Evolutionary conservation across 2,797 vertebrate species (phyloP), one percentile per base, ranked within the genome.

Genomic region (Agapornis canus): DNA sequence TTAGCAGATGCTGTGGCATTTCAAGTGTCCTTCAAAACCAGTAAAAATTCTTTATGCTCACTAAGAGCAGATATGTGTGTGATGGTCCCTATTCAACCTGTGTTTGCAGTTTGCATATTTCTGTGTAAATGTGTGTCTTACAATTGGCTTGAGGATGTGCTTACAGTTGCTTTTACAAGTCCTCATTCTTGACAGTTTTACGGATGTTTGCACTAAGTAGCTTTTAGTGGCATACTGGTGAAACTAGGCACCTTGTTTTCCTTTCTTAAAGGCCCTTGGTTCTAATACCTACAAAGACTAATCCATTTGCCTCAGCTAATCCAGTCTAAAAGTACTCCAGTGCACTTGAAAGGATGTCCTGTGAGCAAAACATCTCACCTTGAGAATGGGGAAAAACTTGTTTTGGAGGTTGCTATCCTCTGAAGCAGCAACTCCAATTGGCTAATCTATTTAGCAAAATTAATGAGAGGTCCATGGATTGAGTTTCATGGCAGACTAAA

Each of bases 121-220:
- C 82, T 77, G 89, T 61, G 89, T 84, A 88, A 81, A 96, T 95
- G 91, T 90, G 81, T 95, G 88, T 93, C 96, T 96, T 84, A 94
- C 85, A 95, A 95, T 96, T 97, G 95, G 91, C 95, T 95, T 66
- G 89, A 96, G 95, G 95, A 95, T 95, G 95, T 93, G 83, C 90
- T 95, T 95, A 93, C 90, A 94, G 93, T 96, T 96, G 92, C 95
- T 95, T 97, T 97, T 96, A 92, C 95, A 95, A 96, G 96, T 83
- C 95, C 94, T 96, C 94, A 95, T 95, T 96, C 95, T 96, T 97
- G 92, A 97, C 97, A 97, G 96, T 87, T 98, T 97, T 95, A 98
- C 96, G 97, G 97, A 97, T 97, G 97, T 98, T 98, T 98, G 97
- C 96, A 95, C 97, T 98, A 97, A 98, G 97, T 97, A 97, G 96